Evolutionary conservation across 2,797 vertebrate genomes (phyloP).

Genomic region (Acanthornis magna): DNA sequence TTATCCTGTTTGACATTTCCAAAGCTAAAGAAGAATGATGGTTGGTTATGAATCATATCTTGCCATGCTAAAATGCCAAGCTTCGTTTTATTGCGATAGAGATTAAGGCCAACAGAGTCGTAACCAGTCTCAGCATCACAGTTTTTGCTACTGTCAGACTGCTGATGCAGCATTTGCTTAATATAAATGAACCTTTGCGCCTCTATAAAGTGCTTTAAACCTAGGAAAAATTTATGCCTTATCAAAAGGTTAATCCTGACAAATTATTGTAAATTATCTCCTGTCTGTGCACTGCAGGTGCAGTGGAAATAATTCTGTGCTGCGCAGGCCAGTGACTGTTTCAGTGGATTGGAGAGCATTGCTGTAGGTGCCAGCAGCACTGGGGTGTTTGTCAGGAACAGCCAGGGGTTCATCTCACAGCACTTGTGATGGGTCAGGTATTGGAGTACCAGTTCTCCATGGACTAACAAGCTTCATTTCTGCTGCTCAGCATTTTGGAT

Average conservation of each 20-base stretch:
- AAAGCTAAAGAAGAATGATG: slow-evolving; percentile 44
- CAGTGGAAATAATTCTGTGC: neutral
- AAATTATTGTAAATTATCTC: slow-evolving; percentile 60
- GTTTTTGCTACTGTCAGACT: slow-evolving; percentile 47
- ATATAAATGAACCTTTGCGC: slow-evolving; percentile 61
- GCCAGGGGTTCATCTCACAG: neutral
- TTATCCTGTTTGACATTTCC: slow-evolving; percentile 56
- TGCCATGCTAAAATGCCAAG: slow-evolving; percentile 27
- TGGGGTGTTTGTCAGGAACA: neutral
- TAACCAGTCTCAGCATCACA: neutral
- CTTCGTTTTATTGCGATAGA: slow-evolving; percentile 22
- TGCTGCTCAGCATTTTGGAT: neutral
- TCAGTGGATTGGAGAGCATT: neutral
- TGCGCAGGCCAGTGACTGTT: neutral
- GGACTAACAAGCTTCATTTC: neutral
- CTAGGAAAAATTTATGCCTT: slow-evolving; percentile 59
- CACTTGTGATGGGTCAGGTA: neutral
- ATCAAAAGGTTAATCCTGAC: slow-evolving; percentile 70
- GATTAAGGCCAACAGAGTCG: slow-evolving; percentile 16
- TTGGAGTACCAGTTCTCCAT: neutral
- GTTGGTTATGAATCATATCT: slow-evolving; percentile 38
- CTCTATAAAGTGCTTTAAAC: slow-evolving; percentile 62
- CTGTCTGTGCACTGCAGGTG: neutral
- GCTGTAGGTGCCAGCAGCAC: neutral
- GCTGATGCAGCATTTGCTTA: slow-evolving; percentile 66